Conservation (phyloP, 1,140 invertebrate genomes). For the Cotesia chilonis region DNA sequence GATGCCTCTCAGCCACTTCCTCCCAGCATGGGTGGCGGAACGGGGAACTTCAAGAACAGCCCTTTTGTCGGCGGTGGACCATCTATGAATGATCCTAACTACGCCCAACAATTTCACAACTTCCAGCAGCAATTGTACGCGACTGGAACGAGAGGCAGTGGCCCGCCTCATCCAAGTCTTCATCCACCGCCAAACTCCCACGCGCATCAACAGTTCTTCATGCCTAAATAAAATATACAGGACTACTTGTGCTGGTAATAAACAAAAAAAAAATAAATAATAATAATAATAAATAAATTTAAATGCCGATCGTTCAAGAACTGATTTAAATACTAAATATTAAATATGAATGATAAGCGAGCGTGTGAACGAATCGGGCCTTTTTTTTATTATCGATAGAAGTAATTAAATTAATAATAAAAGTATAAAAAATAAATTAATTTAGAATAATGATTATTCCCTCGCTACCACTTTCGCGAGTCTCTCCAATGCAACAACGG, state of each 20-base stretch:
- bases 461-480: conserved; percentile 14
- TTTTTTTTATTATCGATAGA: conserved; percentile 2
- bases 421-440: not conserved
- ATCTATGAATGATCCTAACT: conserved; percentile 87
- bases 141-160: conserved; percentile 78
- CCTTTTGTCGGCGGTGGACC: conserved; percentile 84
- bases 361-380: too few relatives aligned
- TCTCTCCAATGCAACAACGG: conserved; percentile 16
- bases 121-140: conserved; percentile 95
- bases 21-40: conserved; percentile 78
- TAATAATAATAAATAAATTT: too few relatives aligned
- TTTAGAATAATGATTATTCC: not conserved
- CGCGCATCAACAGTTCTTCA: conserved; percentile 67
- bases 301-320: too few relatives aligned
- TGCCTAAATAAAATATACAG: conserved; percentile 61
- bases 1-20: conserved; percentile 78
- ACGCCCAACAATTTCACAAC: conserved; percentile 93
- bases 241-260: not conserved
- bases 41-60: conserved; percentile 79
- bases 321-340: too few relatives aligned
- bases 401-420: not conserved
- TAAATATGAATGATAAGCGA: too few relatives aligned
- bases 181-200: conserved; percentile 61
- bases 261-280: not conserved
- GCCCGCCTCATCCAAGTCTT: conserved; percentile 58